Percentiles rank a stretch among this genome's conserved stretches.
Evolutionary conservation across 2,797 vertebrate species (phyloP).

Genomic region (Trachurus trachurus): DNA sequence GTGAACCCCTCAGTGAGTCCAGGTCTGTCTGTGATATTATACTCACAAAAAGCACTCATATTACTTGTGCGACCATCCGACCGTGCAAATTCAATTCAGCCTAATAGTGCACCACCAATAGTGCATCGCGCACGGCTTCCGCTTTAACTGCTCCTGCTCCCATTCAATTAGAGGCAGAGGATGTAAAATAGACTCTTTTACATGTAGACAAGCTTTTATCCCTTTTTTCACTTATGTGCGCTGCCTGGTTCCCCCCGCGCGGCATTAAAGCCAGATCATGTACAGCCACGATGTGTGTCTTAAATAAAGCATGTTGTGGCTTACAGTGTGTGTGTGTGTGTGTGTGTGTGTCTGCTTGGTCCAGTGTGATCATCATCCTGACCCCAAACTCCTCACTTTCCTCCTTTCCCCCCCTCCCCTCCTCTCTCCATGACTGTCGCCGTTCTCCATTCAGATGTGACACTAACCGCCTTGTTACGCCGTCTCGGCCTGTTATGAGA

Average conservation of each 20-base stretch:
- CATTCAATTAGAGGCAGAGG: slow-evolving; percentile 68
- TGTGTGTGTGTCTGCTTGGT: slow-evolving; percentile 36
- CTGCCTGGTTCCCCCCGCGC: slow-evolving; percentile 27
- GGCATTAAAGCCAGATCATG: slow-evolving; percentile 36
- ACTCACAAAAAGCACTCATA: slow-evolving; percentile 64
- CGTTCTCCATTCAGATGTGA: slow-evolving; percentile 48
- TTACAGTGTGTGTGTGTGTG: slow-evolving; percentile 26
- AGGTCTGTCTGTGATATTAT: slow-evolving; percentile 50
- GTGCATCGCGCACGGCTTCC: slow-evolving; percentile 65
- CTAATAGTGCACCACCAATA: slow-evolving; percentile 73
- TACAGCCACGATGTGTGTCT: slow-evolving; percentile 46
- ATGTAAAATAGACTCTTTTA: slow-evolving; percentile 65
- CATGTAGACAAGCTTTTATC: slow-evolving; percentile 54
- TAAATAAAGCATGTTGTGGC: slow-evolving; percentile 49
- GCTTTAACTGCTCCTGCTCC: slow-evolving; percentile 69
- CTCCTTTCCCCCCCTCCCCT: too few species aligned
- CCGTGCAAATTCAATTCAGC: slow-evolving; percentile 74
- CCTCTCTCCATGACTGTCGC: slow-evolving; percentile 5
- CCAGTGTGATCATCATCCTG: slow-evolving; percentile 44
- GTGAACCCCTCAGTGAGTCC: slow-evolving; percentile 25
- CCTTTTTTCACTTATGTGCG: slow-evolving; percentile 28
- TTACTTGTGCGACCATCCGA: slow-evolving; percentile 59
- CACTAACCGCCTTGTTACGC: slow-evolving; percentile 67
- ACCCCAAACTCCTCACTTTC: slow-evolving; percentile 22
- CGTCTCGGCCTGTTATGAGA: slow-evolving; percentile 69